Evolutionary conservation across 2,797 vertebrate genomes (phyloP), one percentile per base, ranked within the genome.

Genomic region (Tangara arthus): DNA sequence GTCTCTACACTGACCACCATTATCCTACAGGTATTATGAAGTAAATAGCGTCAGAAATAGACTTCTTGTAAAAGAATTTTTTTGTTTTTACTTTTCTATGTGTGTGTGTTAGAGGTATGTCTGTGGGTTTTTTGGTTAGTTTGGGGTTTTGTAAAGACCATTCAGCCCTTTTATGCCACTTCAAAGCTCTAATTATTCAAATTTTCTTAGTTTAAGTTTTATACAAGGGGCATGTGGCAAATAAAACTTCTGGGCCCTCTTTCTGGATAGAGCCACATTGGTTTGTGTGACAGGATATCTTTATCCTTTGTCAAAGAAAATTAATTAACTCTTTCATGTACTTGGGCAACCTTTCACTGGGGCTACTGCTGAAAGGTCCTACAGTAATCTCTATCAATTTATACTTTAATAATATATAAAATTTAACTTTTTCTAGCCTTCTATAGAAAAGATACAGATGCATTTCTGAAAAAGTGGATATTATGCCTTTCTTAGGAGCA

Each of bases 321-420:
- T 8, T 1, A 56, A 39, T 27, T n/a, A 20, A 60, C 5, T 77
- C 6, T 1, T 63, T 26, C 39, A 6, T 55, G 20, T 0, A 2
- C 18, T 52, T 30, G 17, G 44, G 27, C 0, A 4, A 6, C 15
- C n/a, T 88, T 73, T 60, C 19, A n/a, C 11, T 60, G 47, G 21
- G 39, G 30, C 18, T 69, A 3, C n/a, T 79, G 15, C 12, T 88
- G 17, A 35, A 66, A 86, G 22, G 24, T 57, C 34, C 56, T 42
- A 39, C 8, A 53, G 16, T 13, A 52, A 57, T 55, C 24, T 57
- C 30, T 77, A 32, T 23, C 18, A 22, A 41, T 16, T 76, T 72
- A 32, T 69, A 46, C 19, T 46, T 49, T 22, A 66, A 27, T 46
- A 72, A 32, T 9, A 76, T 69, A 26, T 69, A 53, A 23, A 12